phyloP scores from a whole-genome alignment of 2,888 invertebrate genomes.

The Drosophila sordidapex region DNA sequence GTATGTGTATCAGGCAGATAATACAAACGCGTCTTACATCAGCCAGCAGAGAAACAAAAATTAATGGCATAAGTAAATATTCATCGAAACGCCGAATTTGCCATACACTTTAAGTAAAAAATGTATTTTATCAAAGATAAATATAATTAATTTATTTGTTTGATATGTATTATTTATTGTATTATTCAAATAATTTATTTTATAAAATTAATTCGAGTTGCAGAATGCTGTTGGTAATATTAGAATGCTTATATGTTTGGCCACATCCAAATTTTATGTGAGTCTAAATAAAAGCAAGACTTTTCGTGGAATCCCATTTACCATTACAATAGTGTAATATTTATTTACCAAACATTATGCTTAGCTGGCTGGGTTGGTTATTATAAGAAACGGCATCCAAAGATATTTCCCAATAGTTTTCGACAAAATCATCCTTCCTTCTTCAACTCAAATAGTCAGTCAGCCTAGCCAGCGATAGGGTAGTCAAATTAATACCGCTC shows the following conservation, averaged over 20 bases:
- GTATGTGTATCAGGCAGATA: slow-evolving; percentile 18
- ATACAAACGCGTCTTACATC: slow-evolving; percentile 45
- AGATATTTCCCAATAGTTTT: too few relatives aligned
- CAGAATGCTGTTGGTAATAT: not conserved
- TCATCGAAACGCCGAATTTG: not conserved
- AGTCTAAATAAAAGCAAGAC: not conserved
- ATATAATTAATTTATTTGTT: not conserved
- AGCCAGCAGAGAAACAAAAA: slow-evolving; percentile 28
- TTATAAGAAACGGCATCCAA: not conserved
- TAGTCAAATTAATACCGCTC: slow-evolving; percentile 53
- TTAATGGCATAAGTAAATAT: slow-evolving; percentile 15
- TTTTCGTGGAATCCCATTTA: not conserved
- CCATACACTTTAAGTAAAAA: slow-evolving; percentile 1
- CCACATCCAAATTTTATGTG: too few relatives aligned
- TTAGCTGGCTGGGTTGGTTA: not conserved
- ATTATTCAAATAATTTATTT: not conserved
- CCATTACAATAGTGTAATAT: not conserved
- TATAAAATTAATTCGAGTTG: not conserved
- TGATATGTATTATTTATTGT: not conserved
- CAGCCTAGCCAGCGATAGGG: slow-evolving; percentile 17
- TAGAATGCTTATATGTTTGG: not conserved
- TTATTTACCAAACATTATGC: not conserved
- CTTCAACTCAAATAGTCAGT: not conserved
- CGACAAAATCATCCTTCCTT: not conserved
- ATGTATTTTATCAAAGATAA: not conserved